Evolutionary conservation across 2,113 vertebrate species (phyloP), one percentile per base, ranked within the genome.

Genomic region (Rhizomys pruinosus): DNA sequence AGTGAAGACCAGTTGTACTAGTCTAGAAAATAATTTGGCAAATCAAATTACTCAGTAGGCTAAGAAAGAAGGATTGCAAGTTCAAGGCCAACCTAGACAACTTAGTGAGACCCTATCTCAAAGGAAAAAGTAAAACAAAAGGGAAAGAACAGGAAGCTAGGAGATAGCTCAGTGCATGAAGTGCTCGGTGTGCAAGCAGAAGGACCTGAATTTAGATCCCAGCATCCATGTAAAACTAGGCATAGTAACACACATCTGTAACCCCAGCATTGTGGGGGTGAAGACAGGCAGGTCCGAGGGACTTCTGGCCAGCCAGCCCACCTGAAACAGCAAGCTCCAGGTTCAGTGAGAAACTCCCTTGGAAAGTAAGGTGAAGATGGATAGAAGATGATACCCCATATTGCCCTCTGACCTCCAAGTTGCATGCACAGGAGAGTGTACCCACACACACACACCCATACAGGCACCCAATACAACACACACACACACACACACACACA

Each of bases 11-110:
- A 68, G 59, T 80, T 76, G 42, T 13, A 32, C 57, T 57, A 37
- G 66, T 89, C 72, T 81, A 39, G 73, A 94, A 93, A 90, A 68
- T 23, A 92, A 78, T 85, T 76, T 44, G n/a, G 57, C 55, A 82
- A 92, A 44, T 22, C 22, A 69, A n/a, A n/a, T n/a, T 37, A 55
- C 82, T 71, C 25, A 34, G 52, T 44, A 55, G 32, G 63, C 64
- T 55, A 55, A 37, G 44, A 22, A 63, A 84, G 64, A 22, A 69
- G n/a, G 44, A 37, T 7, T 72, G n/a, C 23, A 86, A 85, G 82
- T 55, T 55, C 63, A 84, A 84, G 22, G 64, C 82, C 22, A 69
- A 29, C 64, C 82, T 69, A 9, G 44, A 44, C 81, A 84, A 52
- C 44, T 69, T 85, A 55, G 27, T 69, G 44, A 85, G 82, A 68